These are phyloP conservation scores for Dipus sagitta DNA, from an alignment of 2,797 vertebrate genomes.

Conservation along the genomic window DNA sequence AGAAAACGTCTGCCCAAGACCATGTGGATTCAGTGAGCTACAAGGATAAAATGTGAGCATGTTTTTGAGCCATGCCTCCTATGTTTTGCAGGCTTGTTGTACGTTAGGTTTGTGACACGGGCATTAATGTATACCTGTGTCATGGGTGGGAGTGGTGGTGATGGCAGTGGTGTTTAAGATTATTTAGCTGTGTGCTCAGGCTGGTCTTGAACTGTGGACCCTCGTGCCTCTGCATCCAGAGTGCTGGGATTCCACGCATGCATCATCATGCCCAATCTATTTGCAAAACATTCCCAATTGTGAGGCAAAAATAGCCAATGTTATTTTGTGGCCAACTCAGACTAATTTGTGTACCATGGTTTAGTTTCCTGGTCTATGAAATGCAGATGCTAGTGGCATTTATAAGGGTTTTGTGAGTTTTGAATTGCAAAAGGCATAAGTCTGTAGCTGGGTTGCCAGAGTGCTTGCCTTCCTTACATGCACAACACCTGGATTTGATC, in stretches of 20 bases:
- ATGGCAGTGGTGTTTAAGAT: conserved; percentile 1
- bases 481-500: neutral
- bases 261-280: no score
- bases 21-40: neutral
- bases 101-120: neutral
- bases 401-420: no score
- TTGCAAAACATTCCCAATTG: no score
- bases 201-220: no score
- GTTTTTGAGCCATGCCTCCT: neutral
- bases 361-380: no score
- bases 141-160: neutral
- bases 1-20: neutral
- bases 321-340: no score
- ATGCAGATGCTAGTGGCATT: no score
- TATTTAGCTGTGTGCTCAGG: neutral
- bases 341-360: no score
- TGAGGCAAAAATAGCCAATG: no score
- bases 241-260: no score
- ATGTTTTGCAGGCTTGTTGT: neutral
- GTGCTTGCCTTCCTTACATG: neutral
- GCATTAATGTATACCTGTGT: neutral
- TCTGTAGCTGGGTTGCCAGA: neutral
- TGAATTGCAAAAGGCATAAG: no score
- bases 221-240: no score
- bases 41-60: neutral